Evolutionary conservation across 2,113 vertebrate genomes (phyloP), one percentile per base, ranked within the genome.

Genomic region (Chascanopsetta lugubris): DNA sequence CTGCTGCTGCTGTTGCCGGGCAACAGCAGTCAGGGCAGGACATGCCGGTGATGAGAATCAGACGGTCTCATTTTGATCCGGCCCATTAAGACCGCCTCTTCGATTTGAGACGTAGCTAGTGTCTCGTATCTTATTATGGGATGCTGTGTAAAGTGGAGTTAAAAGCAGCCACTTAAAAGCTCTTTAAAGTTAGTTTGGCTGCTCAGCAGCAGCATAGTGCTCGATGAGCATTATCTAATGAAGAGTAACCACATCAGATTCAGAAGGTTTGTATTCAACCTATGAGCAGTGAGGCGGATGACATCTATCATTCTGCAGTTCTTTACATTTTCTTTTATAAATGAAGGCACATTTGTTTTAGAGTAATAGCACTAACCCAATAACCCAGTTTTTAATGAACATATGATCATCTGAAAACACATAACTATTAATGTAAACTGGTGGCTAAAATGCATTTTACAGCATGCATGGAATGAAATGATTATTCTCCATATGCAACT

Each of bases 161-260:
- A 26, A 34, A 66, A 20, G 18, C n/a, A 53, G 47, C 8, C 40
- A 46, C 47, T 43, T 69, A n/a, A n/a, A n/a, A n/a, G 34, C 15
- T 38, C 34, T 38, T 38, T 13, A 45, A n/a, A 45, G 32, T 61
- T 61, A 27, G 13, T 26, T 8, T 17, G 26, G 20, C 13, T 58
- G 8, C n/a, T 51, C 12, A 24, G 21, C n/a, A 25, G 25, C 11
- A 49, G 45, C 32, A 25, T 36, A 20, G 12, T 55, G 51, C 11
- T 55, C 17, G n/a, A 34, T 25, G 12, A 46, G 21, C 21, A 38
- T 26, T 24, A 61, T 47, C 47, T 61, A 13, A 49, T 56, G 18
- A 62, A 12, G 59, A 13, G 13, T 46, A 60, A 3, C 21, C 10
- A 48, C 68, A 55, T n/a, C 38, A n/a, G 27, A 18, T 71, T 42